phyloP scores from a whole-genome alignment of 2,888 invertebrate species.

The Ormyrus rosae region DNA sequence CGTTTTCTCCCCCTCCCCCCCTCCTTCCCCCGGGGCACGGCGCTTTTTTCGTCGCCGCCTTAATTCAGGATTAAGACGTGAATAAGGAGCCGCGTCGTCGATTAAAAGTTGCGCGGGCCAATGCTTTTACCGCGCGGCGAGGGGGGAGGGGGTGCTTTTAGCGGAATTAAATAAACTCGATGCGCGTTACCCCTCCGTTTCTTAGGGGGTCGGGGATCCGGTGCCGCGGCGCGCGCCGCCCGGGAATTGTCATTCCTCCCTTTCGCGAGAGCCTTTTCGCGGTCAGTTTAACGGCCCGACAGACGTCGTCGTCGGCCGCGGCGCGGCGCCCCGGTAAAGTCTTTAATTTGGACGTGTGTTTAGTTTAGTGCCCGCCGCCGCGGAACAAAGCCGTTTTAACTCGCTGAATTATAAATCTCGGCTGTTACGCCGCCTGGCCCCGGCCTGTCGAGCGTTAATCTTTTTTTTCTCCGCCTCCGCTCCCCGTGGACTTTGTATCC shows the following conservation, averaged over 20 bases:
- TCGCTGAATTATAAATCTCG: not conserved
- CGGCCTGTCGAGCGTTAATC: too few relatives aligned
- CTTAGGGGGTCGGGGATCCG: conserved; percentile 2
- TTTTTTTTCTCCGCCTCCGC: too few relatives aligned
- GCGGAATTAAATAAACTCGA: conserved; percentile 42
- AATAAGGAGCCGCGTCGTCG: conserved; percentile 14
- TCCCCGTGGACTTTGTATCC: too few relatives aligned
- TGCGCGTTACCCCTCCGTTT: not conserved
- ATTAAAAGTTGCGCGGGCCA: conserved; percentile 36
- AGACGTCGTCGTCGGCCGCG: too few relatives aligned
- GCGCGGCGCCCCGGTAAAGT: not conserved
- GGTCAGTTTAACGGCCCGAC: too few relatives aligned
- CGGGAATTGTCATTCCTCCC: too few relatives aligned
- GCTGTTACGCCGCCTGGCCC: too few relatives aligned
- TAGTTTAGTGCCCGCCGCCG: not conserved
- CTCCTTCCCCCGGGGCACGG: not conserved
- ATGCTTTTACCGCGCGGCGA: not conserved
- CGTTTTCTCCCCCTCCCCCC: not conserved
- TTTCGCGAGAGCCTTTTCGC: too few relatives aligned
- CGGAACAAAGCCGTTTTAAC: not conserved
- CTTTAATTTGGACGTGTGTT: not conserved
- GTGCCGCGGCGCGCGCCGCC: not conserved
- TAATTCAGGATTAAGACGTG: not conserved
- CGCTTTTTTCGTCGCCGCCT: not conserved
- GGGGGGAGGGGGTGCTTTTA: not conserved